These are phyloP conservation scores for Dasyornis broadbenti DNA, from an alignment of 2,113 vertebrate species.

Conservation along the genomic window DNA sequence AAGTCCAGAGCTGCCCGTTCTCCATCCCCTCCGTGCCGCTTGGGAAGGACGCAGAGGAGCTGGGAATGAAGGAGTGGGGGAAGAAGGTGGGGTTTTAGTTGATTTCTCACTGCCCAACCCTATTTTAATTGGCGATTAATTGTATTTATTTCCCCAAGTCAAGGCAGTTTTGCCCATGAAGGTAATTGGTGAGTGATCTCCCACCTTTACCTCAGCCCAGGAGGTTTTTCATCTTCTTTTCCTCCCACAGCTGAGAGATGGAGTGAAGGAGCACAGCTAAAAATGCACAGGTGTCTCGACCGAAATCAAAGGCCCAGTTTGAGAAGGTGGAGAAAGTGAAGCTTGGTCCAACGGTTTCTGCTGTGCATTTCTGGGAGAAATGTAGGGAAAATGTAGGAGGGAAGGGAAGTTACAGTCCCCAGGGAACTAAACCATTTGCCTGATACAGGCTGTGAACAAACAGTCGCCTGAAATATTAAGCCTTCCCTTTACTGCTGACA, in stretches of 20 bases:
- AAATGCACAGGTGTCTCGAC: accelerated
- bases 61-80: background rate
- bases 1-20: background rate
- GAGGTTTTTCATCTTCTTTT: background rate
- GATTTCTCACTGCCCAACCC: background rate
- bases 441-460: background rate
- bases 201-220: background rate
- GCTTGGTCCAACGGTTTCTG: background rate
- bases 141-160: background rate
- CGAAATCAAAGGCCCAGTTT: background rate
- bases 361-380: background rate
- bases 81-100: background rate
- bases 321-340: background rate
- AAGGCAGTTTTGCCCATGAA: background rate
- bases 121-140: background rate
- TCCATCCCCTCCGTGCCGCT: too few species aligned
- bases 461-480: background rate
- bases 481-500: background rate
- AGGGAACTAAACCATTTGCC: background rate
- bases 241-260: background rate
- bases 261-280: background rate
- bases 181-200: background rate
- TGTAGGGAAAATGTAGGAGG: too few species aligned
- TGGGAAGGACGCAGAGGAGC: background rate
- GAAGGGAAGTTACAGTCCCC: background rate